These are phyloP conservation scores for Cryptophagus acutangulus DNA, from an alignment of 2,888 invertebrate genomes.

Conservation along the genomic window DNA sequence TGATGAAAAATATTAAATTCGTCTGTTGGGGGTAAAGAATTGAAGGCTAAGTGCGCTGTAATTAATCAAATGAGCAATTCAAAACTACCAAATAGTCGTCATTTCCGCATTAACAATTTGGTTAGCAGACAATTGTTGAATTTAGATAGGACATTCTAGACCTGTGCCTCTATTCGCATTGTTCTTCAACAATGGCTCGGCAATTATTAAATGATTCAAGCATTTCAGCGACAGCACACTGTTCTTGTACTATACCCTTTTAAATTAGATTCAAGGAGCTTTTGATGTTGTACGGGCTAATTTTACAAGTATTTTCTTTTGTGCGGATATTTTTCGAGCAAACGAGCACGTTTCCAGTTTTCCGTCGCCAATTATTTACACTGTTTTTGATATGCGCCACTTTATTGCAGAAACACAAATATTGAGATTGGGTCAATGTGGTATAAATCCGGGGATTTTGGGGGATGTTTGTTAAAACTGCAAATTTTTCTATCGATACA, in stretches of 20 bases:
- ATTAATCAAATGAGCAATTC: conserved; percentile 21
- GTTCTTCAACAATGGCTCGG: conserved; percentile 22
- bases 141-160: conserved; percentile 19
- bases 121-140: conserved; percentile 19
- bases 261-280: conserved; percentile 8
- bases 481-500: too few species aligned
- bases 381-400: too few species aligned
- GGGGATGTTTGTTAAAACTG: too few species aligned
- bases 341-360: too few species aligned
- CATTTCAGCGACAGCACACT: conserved; percentile 16
- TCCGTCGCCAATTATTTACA: too few species aligned
- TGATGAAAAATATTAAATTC: too few species aligned
- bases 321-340: too few species aligned
- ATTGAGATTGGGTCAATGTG: too few species aligned
- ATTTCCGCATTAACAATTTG: conserved; percentile 28
- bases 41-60: conserved; percentile 1
- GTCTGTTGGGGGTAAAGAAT: not conserved
- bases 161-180: conserved; percentile 21
- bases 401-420: too few species aligned
- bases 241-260: conserved; percentile 5
- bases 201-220: conserved; percentile 28
- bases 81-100: conserved; percentile 22
- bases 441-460: too few species aligned
- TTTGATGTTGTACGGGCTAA: conserved; percentile 5
- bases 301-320: conserved; percentile 2